phyloP scores from a whole-genome alignment of 2,888 invertebrate genomes.

The Nephrotoma guestfalica region DNA sequence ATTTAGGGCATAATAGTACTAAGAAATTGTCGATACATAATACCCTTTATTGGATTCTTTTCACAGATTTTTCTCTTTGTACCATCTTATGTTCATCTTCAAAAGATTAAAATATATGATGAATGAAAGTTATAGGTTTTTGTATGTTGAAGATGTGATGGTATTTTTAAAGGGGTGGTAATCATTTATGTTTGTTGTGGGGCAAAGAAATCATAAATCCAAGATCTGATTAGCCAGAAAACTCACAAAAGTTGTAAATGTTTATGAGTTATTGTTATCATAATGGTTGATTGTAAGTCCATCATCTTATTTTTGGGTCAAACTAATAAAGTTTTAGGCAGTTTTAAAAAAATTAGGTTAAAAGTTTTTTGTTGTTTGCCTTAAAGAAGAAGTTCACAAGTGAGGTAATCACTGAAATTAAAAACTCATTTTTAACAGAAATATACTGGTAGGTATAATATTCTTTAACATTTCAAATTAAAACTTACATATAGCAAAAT shows the following conservation, averaged over 20 bases:
- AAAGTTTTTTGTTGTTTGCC: background rate
- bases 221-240: background rate
- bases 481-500: background rate
- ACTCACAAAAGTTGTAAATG: background rate
- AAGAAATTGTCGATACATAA: background rate
- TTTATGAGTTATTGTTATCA: background rate
- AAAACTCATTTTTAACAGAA: background rate
- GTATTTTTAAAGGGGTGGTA: background rate
- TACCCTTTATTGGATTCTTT: background rate
- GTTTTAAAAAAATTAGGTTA: background rate
- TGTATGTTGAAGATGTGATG: background rate
- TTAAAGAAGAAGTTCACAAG: background rate
- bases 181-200: background rate
- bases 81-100: background rate
- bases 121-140: background rate
- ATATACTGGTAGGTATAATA: background rate
- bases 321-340: background rate
- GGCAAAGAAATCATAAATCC: background rate
- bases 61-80: background rate
- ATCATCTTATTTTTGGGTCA: background rate
- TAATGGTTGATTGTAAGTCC: background rate
- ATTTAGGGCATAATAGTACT: background rate
- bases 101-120: background rate
- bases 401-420: background rate
- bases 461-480: background rate